These are phyloP conservation scores for Phalacrocorax carbo DNA, from an alignment of 2,113 vertebrate genomes.

Conservation along the genomic window DNA sequence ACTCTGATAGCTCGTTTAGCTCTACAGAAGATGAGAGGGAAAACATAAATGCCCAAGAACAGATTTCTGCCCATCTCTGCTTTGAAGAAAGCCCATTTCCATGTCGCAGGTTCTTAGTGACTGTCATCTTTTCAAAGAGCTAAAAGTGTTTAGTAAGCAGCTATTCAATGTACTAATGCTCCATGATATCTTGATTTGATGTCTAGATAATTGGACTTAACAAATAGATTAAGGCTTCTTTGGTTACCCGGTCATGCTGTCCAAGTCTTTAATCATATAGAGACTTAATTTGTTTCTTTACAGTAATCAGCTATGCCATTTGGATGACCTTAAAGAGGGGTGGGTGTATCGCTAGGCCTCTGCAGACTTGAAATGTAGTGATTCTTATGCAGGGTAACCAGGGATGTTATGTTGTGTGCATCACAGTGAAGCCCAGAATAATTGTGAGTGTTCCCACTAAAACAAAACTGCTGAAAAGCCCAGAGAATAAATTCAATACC, in stretches of 20 bases:
- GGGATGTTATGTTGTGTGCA: background rate
- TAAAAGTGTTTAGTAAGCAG: background rate
- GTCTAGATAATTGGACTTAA: constrained; percentile 60
- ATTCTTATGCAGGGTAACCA: fast-evolving
- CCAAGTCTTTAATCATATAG: constrained; percentile 27
- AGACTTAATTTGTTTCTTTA: constrained; percentile 28
- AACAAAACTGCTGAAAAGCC: background rate
- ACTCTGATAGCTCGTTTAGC: background rate
- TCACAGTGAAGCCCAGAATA: background rate
- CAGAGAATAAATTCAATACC: background rate
- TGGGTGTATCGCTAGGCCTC: background rate
- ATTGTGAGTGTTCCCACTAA: background rate
- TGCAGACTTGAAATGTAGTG: background rate
- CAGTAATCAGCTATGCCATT: constrained; percentile 1
- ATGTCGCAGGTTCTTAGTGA: background rate
- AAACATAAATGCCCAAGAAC: background rate
- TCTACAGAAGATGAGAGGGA: background rate
- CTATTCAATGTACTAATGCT: background rate
- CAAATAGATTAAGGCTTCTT: constrained; percentile 32
- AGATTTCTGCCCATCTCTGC: background rate
- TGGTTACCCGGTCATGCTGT: background rate
- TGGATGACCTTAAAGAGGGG: constrained; percentile 13
- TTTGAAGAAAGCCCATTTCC: background rate
- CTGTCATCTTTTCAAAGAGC: background rate
- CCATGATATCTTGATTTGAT: constrained; percentile 26